A percentile compares a stretch with the other conserved stretches of the same genome.
Conservation (phyloP, 1,140 invertebrate species). For the Conus ventricosus region DNA sequence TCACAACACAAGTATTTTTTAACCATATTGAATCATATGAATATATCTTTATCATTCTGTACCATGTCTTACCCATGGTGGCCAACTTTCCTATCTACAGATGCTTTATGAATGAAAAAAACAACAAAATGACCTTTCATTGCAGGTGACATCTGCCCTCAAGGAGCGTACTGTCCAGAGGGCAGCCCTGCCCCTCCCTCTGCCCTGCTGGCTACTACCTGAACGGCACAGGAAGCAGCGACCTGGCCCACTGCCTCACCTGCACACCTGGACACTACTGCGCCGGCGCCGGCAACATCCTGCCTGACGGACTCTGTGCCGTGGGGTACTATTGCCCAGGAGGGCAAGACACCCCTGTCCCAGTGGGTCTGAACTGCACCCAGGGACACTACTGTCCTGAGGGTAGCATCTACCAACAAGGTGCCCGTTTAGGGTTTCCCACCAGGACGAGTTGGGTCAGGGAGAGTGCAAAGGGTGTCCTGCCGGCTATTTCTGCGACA, state of each 20-base stretch:
- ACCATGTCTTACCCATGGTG: background rate
- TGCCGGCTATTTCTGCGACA: slow-evolving; percentile 70
- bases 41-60: background rate
- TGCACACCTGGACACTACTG: slow-evolving; percentile 68
- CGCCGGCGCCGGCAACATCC: slow-evolving; percentile 51
- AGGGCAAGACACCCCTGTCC: slow-evolving; percentile 59
- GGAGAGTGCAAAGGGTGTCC: slow-evolving; percentile 65
- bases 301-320: slow-evolving; percentile 63
- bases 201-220: slow-evolving; percentile 65
- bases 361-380: slow-evolving; percentile 64
- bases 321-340: slow-evolving; percentile 70
- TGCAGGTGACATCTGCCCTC: slow-evolving; percentile 69
- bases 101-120: too few species aligned
- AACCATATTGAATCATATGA: background rate
- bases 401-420: slow-evolving; percentile 53
- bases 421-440: slow-evolving; percentile 61
- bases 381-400: slow-evolving; percentile 66
- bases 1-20: background rate
- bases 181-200: slow-evolving; percentile 55
- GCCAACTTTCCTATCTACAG: background rate
- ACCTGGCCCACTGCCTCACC: slow-evolving; percentile 55
- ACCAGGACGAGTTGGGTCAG: slow-evolving; percentile 66
- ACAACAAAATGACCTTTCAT: background rate
- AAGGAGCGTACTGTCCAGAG: slow-evolving; percentile 63
- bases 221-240: slow-evolving; percentile 66